phyloP scores from a whole-genome alignment of 2,113 vertebrate species.

The Xenopus laevis region DNA sequence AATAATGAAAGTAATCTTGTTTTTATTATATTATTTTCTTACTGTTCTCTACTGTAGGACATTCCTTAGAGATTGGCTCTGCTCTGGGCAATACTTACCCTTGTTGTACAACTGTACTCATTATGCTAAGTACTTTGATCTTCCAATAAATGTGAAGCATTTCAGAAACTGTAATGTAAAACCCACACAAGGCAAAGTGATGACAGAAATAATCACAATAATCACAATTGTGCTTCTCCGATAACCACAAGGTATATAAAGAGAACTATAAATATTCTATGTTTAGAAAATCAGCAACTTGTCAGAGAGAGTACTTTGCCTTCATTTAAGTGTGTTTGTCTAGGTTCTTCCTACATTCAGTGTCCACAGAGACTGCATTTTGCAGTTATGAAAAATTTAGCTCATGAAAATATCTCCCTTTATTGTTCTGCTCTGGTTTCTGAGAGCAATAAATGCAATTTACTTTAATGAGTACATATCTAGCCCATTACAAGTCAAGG shows the following conservation, averaged over 20 bases:
- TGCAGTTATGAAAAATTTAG: conserved; percentile 8
- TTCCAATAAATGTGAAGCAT: conserved; percentile 27
- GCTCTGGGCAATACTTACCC: conserved; percentile 36
- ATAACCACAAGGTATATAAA: conserved; percentile 28
- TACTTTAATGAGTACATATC: neutral
- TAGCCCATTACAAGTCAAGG: neutral
- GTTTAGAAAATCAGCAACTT: neutral
- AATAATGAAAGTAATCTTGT: conserved; percentile 10
- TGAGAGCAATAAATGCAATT: neutral
- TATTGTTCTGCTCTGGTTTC: neutral
- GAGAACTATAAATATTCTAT: neutral
- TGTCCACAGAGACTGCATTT: neutral
- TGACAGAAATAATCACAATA: conserved; percentile 36
- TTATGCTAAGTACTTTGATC: conserved; percentile 41
- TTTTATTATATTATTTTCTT: conserved; percentile 27
- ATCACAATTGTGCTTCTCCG: conserved; percentile 28
- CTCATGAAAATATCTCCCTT: conserved; percentile 1
- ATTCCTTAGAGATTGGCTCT: conserved; percentile 32
- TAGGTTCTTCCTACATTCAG: conserved; percentile 2
- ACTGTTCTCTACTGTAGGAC: conserved; percentile 1
- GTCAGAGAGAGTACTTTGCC: neutral
- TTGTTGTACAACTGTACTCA: conserved; percentile 33
- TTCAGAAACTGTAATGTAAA: conserved; percentile 36
- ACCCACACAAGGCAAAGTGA: conserved; percentile 32
- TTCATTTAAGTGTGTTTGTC: neutral